phyloP scores from a whole-genome alignment of 2,113 vertebrate genomes.

The Heptranchias perlo region DNA sequence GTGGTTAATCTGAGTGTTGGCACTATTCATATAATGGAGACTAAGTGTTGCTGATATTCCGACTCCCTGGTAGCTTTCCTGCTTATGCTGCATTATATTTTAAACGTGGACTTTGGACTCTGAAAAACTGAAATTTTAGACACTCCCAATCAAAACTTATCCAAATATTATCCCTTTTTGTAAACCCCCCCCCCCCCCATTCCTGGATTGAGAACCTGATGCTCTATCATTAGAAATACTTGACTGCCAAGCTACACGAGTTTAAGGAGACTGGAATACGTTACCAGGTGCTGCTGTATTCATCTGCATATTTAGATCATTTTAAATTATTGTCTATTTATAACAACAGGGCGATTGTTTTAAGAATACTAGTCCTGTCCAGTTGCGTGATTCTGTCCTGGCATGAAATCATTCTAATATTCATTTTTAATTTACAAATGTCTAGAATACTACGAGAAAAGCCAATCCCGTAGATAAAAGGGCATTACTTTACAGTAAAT shows the following conservation, averaged over 20 bases:
- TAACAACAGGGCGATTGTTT: slow-evolving; percentile 4
- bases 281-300: not conserved
- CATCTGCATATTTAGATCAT: not conserved
- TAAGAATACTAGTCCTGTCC: not conserved
- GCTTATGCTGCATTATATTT: not conserved
- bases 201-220: not conserved
- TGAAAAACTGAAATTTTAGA: not conserved
- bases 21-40: not conserved
- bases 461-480: slow-evolving; percentile 83
- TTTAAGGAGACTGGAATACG: not conserved
- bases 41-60: not conserved
- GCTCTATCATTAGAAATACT: not conserved
- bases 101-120: not conserved
- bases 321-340: slow-evolving; percentile 14
- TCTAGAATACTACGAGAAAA: slow-evolving; percentile 31
- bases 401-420: slow-evolving; percentile 36
- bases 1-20: not conserved
- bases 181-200: no score
- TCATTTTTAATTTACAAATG: slow-evolving; percentile 38
- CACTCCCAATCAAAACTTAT: not conserved
- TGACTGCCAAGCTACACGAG: not conserved
- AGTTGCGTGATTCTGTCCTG: not conserved
- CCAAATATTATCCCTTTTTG: not conserved
- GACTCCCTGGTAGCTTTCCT: not conserved
- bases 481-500: slow-evolving; percentile 98